Conservation (phyloP, 2,113 vertebrate genomes). For the Macroglossus sobrinus region DNA sequence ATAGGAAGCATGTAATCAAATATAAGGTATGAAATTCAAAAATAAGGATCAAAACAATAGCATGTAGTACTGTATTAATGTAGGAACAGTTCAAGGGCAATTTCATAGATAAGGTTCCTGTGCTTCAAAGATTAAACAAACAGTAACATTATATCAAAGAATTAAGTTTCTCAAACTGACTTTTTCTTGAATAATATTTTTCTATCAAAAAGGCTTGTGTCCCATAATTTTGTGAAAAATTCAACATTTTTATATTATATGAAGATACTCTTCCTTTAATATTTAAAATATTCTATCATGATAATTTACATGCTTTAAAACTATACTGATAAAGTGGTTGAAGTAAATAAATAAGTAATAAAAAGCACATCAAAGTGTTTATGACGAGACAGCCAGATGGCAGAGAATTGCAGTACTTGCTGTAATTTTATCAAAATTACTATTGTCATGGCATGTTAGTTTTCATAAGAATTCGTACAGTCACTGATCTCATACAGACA, state of each 20-base stretch:
- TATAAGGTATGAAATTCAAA: not conserved
- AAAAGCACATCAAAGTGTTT: constrained; percentile 86
- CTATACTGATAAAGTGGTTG: constrained; percentile 78
- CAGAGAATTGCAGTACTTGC: constrained; percentile 85
- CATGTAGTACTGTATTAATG: not conserved
- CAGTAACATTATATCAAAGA: constrained; percentile 16
- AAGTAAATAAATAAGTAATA: constrained; percentile 87
- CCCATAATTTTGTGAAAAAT: constrained; percentile 48
- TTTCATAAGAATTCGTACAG: constrained; percentile 88
- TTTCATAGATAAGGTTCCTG: not conserved
- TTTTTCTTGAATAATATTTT: constrained; percentile 25
- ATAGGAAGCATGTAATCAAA: not conserved
- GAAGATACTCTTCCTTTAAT: constrained; percentile 64
- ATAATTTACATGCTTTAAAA: constrained; percentile 72
- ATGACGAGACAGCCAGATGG: constrained; percentile 87
- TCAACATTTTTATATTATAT: constrained; percentile 57
- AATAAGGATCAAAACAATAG: not conserved
- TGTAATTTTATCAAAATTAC: constrained; percentile 90
- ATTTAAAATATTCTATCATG: constrained; percentile 55
- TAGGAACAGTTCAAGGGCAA: not conserved
- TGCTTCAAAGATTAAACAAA: not conserved
- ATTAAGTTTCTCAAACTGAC: constrained; percentile 50
- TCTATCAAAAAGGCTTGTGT: constrained; percentile 23
- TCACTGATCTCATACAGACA: constrained; percentile 89
- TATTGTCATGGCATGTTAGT: constrained; percentile 90